Evolutionary conservation across 2,888 invertebrate species (phyloP).

Genomic region (Phyto melanocephala): DNA sequence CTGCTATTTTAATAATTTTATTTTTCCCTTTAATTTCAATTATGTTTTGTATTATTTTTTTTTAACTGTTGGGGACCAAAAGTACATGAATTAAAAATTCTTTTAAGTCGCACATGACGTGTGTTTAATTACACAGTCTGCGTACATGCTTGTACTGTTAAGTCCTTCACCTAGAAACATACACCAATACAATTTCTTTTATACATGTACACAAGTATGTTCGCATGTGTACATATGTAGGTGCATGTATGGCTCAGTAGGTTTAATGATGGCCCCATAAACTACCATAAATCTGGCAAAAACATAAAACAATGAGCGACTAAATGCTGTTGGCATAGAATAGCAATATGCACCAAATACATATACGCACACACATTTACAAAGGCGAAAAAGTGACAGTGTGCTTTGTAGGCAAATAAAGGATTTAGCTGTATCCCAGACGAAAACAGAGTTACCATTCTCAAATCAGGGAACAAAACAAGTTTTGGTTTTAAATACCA

Average conservation of each 20-base stretch:
- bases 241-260: too few relatives aligned
- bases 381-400: background rate
- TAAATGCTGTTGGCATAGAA: slow-evolving; percentile 12
- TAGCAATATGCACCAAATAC: slow-evolving; percentile 11
- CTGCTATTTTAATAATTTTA: too few relatives aligned
- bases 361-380: background rate
- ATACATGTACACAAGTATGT: background rate
- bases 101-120: slow-evolving; percentile 53
- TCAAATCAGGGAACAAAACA: background rate
- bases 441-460: background rate
- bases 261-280: too few relatives aligned
- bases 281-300: too few relatives aligned
- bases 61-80: too few relatives aligned
- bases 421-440: background rate
- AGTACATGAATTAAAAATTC: slow-evolving; percentile 5
- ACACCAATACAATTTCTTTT: too few relatives aligned
- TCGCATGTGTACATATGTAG: background rate
- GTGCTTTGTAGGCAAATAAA: background rate
- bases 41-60: too few relatives aligned
- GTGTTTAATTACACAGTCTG: slow-evolving; percentile 56
- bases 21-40: too few relatives aligned
- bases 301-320: background rate
- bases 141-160: slow-evolving; percentile 28
- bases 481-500: too few relatives aligned
- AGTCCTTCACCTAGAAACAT: slow-evolving; percentile 45